These are phyloP conservation scores for Istiophorus platypterus DNA, from an alignment of 2,113 vertebrate genomes.

Conservation along the genomic window DNA sequence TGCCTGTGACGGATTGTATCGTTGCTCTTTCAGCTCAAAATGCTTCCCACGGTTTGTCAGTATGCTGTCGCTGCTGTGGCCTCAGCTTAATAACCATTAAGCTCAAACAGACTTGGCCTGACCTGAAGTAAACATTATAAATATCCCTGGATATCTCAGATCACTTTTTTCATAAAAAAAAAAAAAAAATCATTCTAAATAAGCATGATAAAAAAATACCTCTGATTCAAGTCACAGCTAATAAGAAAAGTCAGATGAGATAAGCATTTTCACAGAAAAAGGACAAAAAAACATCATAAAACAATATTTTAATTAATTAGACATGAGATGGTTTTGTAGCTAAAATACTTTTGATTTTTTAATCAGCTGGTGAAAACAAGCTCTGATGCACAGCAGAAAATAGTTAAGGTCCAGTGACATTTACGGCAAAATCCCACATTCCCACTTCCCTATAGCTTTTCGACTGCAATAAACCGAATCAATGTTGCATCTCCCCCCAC, in stretches of 20 bases:
- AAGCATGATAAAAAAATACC: neutral
- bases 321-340: neutral
- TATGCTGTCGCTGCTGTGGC: neutral
- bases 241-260: constrained; percentile 9
- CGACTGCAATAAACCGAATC: constrained; percentile 59
- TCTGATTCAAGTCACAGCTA: neutral
- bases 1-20: neutral
- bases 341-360: neutral
- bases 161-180: neutral
- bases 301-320: constrained; percentile 1
- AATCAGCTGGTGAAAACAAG: constrained; percentile 19
- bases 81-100: neutral
- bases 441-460: constrained; percentile 53
- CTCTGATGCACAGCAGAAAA: constrained; percentile 8
- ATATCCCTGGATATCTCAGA: neutral
- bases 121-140: neutral
- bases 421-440: constrained; percentile 44
- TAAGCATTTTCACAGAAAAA: neutral
- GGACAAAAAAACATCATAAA: neutral
- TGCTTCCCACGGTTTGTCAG: neutral
- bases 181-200: neutral
- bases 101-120: neutral
- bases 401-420: constrained; percentile 54
- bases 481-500: constrained; percentile 24
- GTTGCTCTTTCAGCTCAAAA: neutral